phyloP scores from a whole-genome alignment of 2,797 vertebrate genomes.

The Loriculus beryllinus region DNA sequence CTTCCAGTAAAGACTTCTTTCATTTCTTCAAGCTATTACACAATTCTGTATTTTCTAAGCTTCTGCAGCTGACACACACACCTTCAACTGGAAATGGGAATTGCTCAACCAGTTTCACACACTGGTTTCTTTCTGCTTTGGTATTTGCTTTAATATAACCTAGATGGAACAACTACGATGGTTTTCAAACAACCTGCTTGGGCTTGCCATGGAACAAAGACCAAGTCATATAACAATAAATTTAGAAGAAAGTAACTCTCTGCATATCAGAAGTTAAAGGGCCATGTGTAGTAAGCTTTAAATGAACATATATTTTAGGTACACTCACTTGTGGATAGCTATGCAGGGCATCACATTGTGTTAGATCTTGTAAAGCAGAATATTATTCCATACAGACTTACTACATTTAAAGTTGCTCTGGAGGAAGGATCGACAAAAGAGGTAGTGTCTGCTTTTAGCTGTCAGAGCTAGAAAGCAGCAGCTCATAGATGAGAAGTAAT shows the following conservation, averaged over 20 bases:
- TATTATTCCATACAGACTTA: background rate
- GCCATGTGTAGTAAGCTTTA: background rate
- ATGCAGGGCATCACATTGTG: background rate
- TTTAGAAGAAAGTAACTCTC: background rate
- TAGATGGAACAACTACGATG: background rate
- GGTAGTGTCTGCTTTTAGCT: background rate
- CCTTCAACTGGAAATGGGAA: background rate
- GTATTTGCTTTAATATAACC: background rate
- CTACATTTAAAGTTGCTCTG: background rate
- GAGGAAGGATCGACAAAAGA: background rate
- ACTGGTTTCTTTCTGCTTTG: background rate
- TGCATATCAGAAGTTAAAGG: background rate
- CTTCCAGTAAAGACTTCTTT: slow-evolving; percentile 40
- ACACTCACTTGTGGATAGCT: background rate
- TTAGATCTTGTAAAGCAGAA: background rate
- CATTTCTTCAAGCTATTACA: slow-evolving; percentile 43
- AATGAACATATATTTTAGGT: background rate
- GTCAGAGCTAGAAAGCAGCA: background rate
- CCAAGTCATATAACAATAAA: background rate
- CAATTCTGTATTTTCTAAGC: slow-evolving; percentile 46
- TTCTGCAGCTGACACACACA: background rate
- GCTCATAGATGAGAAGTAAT: background rate
- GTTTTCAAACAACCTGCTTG: background rate
- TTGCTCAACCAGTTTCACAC: background rate
- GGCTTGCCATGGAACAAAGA: background rate